Percentiles rank a stretch among this genome's conserved stretches.
Evolutionary conservation across 92 coral and sea anemone species (phyloP).

Genomic region (Chrysogorgia sp.): DNA sequence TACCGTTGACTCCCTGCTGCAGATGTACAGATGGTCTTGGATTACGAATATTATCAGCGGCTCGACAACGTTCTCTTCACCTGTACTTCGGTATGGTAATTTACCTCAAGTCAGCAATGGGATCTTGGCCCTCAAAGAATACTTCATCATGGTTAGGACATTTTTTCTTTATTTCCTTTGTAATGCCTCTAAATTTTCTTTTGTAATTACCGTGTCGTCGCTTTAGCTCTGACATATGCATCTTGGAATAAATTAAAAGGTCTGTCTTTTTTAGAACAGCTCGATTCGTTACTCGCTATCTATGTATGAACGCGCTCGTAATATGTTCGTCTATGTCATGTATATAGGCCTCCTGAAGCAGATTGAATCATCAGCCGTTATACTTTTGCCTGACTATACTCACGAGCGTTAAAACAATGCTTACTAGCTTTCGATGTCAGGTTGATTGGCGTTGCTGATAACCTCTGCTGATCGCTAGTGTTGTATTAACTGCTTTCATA

Average conservation of each 20-base stretch:
- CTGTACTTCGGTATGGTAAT: slow-evolving; percentile 55
- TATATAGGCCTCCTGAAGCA: background rate
- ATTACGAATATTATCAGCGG: slow-evolving; percentile 20
- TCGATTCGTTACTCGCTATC: slow-evolving; percentile 30
- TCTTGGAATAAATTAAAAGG: background rate
- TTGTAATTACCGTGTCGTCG: background rate
- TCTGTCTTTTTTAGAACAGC: slow-evolving; percentile 7
- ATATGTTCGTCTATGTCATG: slow-evolving; percentile 1
- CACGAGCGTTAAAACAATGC: background rate
- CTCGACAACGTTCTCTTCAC: slow-evolving; percentile 32
- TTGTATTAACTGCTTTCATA: background rate
- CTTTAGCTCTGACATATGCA: background rate
- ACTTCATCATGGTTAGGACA: slow-evolving; percentile 50
- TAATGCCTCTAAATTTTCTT: background rate
- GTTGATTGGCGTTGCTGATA: slow-evolving; percentile 31
- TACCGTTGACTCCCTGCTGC: slow-evolving; percentile 4
- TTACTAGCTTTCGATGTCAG: slow-evolving; percentile 2
- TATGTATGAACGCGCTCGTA: slow-evolving; percentile 14
- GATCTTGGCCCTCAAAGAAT: slow-evolving; percentile 53
- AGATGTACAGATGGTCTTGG: slow-evolving; percentile 38
- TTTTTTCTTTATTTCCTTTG: slow-evolving; percentile 23
- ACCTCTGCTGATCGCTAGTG: slow-evolving; percentile 7
- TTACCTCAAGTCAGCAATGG: slow-evolving; percentile 53
- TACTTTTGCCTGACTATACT: background rate
- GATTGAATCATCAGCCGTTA: background rate